Evolutionary conservation across 2,888 invertebrate genomes (phyloP), one percentile per base, ranked within the genome.

Genomic region (Antheraea yamamai): DNA sequence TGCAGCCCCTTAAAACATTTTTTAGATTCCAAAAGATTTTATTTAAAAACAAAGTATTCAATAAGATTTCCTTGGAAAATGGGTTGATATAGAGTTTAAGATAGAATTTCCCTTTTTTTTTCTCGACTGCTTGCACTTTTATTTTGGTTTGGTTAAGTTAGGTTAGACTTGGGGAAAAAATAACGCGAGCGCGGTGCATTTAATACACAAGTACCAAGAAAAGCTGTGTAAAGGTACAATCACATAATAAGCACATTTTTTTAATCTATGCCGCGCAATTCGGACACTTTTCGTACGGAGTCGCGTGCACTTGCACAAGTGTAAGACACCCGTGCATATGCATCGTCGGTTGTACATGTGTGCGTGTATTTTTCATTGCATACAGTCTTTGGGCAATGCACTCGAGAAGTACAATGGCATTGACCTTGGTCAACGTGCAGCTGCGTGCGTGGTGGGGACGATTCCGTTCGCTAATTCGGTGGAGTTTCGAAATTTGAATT

Each of bases 321-420:
- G 75, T 77, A 81, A 66, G 79, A 82, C 77, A 81, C 77, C 78
- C 75, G 77, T 78, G n/a, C 52, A 51, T 74, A 35, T 72, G 52
- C 72, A 70, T 72, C 71, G 72, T 26, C n/a, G n/a, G 23, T 77
- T 76, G 73, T 78, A 79, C 79, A 78, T 78, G 82, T 80, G 88
- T 87, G 89, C 83, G 86, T 84, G 82, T 86, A 88, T 88, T 91
- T 89, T 91, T 93, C 90, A 66, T 66, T 82, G 88, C 86, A 84
- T 86, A 88, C 87, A 87, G 81, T 85, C 87, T 91, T 93, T 94
- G 93, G 94, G 92, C 94, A 92, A 92, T 93, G 94, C 93, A 93
- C 94, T 91, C 91, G 81, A 77, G 80, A 83, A 80, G 84, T 88
- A 90, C 89, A 90, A 91, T 90, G 92, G 88, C 92, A 93, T 91